A percentile compares a stretch with the other conserved stretches of the same genome.
phyloP scores from a whole-genome alignment of 2,888 invertebrate genomes.

The Dromius quadrimaculatus region DNA sequence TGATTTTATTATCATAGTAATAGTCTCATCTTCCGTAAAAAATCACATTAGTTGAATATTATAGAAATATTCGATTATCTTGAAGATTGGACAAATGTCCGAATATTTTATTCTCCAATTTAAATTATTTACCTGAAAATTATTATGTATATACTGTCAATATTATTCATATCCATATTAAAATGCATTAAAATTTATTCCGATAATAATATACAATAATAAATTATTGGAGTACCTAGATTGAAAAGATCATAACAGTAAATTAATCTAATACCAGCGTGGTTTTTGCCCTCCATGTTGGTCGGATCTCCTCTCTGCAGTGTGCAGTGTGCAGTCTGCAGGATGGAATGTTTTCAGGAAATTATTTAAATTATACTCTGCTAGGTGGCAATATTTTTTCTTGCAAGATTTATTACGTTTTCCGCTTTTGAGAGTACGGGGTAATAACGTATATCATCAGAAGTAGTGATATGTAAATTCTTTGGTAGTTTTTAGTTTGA shows the following conservation, averaged over 20 bases:
- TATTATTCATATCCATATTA: not conserved
- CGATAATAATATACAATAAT: not conserved
- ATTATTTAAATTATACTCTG: slow-evolving; percentile 4
- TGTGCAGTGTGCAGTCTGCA: too few species aligned
- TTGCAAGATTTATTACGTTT: slow-evolving; percentile 4
- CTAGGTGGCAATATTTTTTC: not conserved
- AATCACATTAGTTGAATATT: slow-evolving; percentile 18
- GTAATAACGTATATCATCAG: not conserved
- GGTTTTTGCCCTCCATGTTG: not conserved
- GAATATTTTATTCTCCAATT: too few species aligned
- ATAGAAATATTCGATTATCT: slow-evolving; percentile 12
- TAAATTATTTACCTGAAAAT: too few species aligned
- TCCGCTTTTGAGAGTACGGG: not conserved
- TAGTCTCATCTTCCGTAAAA: slow-evolving; percentile 28
- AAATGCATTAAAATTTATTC: slow-evolving; percentile 26
- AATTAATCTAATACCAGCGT: not conserved
- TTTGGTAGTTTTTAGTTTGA: not conserved
- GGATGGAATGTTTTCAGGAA: not conserved
- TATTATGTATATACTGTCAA: too few species aligned
- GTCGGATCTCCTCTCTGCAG: not conserved
- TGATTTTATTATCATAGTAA: slow-evolving; percentile 39
- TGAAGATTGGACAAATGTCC: slow-evolving; percentile 11
- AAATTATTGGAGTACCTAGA: not conserved
- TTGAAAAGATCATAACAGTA: not conserved
- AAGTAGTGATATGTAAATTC: slow-evolving; percentile 12